Evolutionary conservation across 1,140 invertebrate species (phyloP), one percentile per base, ranked within the genome.

Genomic region (Globodera rostochiensis): DNA sequence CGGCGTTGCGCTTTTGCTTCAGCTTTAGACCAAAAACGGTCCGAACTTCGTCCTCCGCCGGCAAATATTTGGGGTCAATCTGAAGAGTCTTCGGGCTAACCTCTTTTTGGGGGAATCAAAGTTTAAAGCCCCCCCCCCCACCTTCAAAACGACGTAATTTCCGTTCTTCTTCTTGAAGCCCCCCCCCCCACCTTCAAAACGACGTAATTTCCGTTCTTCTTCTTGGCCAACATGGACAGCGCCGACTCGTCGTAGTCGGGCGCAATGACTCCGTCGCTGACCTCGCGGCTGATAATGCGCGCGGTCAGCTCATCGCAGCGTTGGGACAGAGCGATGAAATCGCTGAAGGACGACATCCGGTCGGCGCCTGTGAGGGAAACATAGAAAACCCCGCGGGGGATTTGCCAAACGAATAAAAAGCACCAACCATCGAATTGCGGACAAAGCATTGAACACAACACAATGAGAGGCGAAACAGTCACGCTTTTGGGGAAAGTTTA

Each of bases 311-410:
- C 93, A 91, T 99, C 97, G 90, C 97, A 99, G 3, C 91, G 87
- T 88, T 98, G 96, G 0, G 96, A 98, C 0, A 99, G 89, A 13
- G 96, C 95, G 64, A 98, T 93, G 90, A 99, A 98, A 91, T 99
- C 97, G 0, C 97, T 97, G 91, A 98, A 99, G 13, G 96, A 98
- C 6, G 96, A 98, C 97, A 99, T 98, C 77, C 97, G 93, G 91
- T 99, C 97, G 21, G 97, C 96, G 57, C 97, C 96, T 92, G 80
- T 15, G 85, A 82, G 46, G 8, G 1, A 76, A 71, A 45, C 13
- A 19, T 9, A 47, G 4, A 21, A 71, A 71, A 71, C 1, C 36
- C 36, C 36, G 36, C 36, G 36, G 36, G 36, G 36, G 36, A 36
- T 36, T 36, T 36, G 36, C 36, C 36, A 36, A 70, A 25, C 67